Evolutionary conservation across 2,888 invertebrate genomes (phyloP).

Genomic region (Ormyrus labotus): DNA sequence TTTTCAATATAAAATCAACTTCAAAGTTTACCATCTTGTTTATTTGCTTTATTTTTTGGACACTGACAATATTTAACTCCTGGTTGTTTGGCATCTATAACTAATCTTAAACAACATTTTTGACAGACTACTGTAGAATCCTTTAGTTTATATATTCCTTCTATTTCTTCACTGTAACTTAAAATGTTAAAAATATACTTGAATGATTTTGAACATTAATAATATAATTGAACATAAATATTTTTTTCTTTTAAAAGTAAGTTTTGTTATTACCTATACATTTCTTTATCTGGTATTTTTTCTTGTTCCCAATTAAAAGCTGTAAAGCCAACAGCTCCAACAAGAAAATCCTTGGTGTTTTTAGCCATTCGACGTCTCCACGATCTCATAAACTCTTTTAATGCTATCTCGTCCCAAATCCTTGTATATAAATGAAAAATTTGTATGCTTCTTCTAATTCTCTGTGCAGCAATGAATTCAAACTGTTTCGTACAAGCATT

Average conservation of each 20-base stretch:
- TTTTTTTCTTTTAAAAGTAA: slow-evolving; percentile 2
- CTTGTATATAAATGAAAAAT: slow-evolving; percentile 80
- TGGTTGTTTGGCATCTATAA: slow-evolving; percentile 73
- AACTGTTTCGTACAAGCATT: slow-evolving; percentile 68
- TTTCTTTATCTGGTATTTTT: slow-evolving; percentile 78
- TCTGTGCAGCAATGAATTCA: slow-evolving; percentile 77
- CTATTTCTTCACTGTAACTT: slow-evolving; percentile 79
- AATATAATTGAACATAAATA: slow-evolving; percentile 19
- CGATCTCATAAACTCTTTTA: slow-evolving; percentile 77
- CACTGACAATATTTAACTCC: slow-evolving; percentile 77
- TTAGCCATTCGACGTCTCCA: slow-evolving; percentile 75
- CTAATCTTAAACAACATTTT: slow-evolving; percentile 75
- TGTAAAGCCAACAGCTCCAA: slow-evolving; percentile 78
- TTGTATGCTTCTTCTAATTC: slow-evolving; percentile 81
- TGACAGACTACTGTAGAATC: slow-evolving; percentile 78
- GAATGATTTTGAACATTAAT: slow-evolving; percentile 6
- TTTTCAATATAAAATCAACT: background rate
- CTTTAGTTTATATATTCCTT: slow-evolving; percentile 78
- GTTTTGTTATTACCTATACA: slow-evolving; percentile 73
- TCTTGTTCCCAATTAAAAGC: slow-evolving; percentile 81
- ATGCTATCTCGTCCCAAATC: slow-evolving; percentile 80
- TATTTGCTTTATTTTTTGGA: slow-evolving; percentile 57
- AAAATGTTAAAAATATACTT: slow-evolving; percentile 43
- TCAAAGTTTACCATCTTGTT: slow-evolving; percentile 18
- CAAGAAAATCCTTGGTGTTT: slow-evolving; percentile 78